A percentile compares a stretch with the other conserved stretches of the same genome.
Evolutionary conservation across 2,888 invertebrate genomes (phyloP).

Genomic region (Phengaris alcon): DNA sequence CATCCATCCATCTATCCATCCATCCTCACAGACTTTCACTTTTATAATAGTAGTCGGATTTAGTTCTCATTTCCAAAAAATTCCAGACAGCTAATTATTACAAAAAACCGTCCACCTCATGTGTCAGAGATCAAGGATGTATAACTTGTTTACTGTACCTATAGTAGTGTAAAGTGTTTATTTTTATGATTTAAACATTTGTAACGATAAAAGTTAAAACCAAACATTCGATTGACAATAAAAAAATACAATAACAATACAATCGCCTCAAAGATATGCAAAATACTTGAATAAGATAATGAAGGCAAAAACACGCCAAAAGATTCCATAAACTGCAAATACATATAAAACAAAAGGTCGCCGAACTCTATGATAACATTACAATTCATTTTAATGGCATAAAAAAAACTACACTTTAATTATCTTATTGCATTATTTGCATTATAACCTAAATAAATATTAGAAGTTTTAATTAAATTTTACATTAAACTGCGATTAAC

Average conservation of each 20-base stretch:
- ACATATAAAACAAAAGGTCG: not conserved
- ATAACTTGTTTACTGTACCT: not conserved
- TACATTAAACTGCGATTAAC: no score
- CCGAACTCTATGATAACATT: not conserved
- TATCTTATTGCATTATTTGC: not conserved
- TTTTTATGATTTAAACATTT: not conserved
- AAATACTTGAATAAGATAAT: constrained; percentile 13
- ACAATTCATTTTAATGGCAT: not conserved
- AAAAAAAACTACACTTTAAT: not conserved
- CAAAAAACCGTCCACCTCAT: no score
- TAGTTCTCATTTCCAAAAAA: no score
- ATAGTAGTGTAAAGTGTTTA: not conserved
- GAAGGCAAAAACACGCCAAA: constrained; percentile 2
- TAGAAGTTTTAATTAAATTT: not conserved
- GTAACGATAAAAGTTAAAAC: not conserved
- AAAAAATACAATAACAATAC: not conserved
- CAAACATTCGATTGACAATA: not conserved
- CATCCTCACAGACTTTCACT: no score
- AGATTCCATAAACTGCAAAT: constrained; percentile 2
- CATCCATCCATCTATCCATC: no score
- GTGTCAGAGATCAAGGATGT: no score
- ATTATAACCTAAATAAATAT: not conserved
- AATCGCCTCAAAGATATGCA: constrained; percentile 1
- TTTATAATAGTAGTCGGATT: no score
- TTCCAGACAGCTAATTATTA: no score